Base-by-base conservation (phyloP, 1,140 invertebrate genomes). In the Popillia japonica region DNA sequence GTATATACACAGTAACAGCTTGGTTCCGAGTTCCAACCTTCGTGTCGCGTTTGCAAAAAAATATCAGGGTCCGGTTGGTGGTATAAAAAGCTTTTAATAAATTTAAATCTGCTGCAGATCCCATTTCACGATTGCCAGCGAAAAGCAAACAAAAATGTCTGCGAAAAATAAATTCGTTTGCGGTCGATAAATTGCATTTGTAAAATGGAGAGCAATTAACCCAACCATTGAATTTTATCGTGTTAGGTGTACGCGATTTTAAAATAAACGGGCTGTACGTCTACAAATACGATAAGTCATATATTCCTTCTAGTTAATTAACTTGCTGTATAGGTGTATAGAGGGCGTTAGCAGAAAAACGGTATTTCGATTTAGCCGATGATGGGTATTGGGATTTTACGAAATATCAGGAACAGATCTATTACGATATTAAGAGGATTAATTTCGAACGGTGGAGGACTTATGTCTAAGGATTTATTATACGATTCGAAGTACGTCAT, bases 121-220 rank as follows among this genome's bases (percentile, higher is more conserved):
- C 61, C 61, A 64, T 64, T 64, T 64, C 61, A 23, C 23, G 22
- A 20, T 22, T 20, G 10, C 11, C 23, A n/a, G 17, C 22, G 61
- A 27, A 64, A 64, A 6, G 61, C 23, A 64, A 27, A 27, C 61
- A 64, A 64, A 64, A 64, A 64, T 20, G 10, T 17, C 10, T 22
- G 8, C 1, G 23, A 22, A 64, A 64, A 64, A 27, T 64, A 64
- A 64, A 64, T 64, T 64, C 22, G 17, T 20, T 23, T 64, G 61
- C 61, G 22, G 17, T 64, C 61, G 61, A 64, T 64, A 64, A 64
- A 64, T 0, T 64, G 61, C 61, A 64, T 64, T 64, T 64, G 61
- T 17, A 64, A 64, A 64, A 64, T 64, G 61, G 61, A 64, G n/a
- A 64, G 61, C 61, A 64, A 64, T 64, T 64, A 64, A 20, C 61